These are phyloP conservation scores for Panulirus ornatus DNA, from an alignment of 1,140 invertebrate genomes.

Conservation along the genomic window DNA sequence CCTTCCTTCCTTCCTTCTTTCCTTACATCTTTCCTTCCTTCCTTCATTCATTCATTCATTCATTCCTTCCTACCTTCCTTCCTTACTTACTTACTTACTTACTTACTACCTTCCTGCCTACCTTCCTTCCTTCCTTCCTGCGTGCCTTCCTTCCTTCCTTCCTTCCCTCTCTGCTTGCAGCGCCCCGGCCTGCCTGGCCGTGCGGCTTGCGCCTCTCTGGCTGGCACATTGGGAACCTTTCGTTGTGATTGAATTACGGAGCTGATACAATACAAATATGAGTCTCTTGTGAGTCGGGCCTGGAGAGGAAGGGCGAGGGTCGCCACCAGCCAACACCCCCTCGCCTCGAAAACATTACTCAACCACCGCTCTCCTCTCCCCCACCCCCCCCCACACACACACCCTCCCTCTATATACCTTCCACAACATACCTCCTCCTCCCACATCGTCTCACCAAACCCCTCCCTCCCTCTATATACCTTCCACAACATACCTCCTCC, in stretches of 20 bases:
- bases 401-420: no score
- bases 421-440: no score
- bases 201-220: neutral
- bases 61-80: neutral
- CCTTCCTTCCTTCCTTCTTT: neutral
- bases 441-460: no score
- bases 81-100: neutral
- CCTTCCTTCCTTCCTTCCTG: neutral
- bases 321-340: no score
- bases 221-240: slow-evolving; percentile 30
- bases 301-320: slow-evolving; percentile 5
- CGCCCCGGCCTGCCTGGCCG: neutral
- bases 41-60: no score
- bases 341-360: no score
- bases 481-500: no score
- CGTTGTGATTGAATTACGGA: slow-evolving; percentile 60
- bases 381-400: neutral
- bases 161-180: neutral
- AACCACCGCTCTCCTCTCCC: neutral
- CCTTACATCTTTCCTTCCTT: neutral
- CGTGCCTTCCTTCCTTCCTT: neutral
- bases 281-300: slow-evolving; percentile 35
- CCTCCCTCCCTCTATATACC: no score
- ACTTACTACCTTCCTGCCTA: neutral
- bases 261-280: slow-evolving; percentile 67